Evolutionary conservation across 2,797 vertebrate species (phyloP).

Genomic region (Rhadinocentrus ornatus): DNA sequence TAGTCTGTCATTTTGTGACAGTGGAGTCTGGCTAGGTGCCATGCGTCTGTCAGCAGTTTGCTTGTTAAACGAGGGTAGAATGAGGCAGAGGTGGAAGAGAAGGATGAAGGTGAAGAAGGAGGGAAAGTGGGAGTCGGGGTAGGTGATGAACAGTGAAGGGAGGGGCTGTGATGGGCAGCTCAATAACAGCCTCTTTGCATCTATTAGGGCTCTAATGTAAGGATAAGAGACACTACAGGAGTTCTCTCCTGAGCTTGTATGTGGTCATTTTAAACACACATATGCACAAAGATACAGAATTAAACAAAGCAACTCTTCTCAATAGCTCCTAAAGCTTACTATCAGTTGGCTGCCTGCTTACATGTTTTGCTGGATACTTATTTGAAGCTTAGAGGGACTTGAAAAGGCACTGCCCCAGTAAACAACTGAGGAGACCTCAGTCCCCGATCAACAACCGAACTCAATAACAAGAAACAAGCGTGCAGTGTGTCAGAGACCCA

Average conservation of each 20-base stretch:
- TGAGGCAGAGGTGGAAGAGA: conserved; percentile 17
- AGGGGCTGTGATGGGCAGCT: conserved; percentile 62
- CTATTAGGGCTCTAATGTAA: conserved; percentile 62
- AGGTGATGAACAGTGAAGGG: not conserved
- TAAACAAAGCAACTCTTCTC: conserved; percentile 24
- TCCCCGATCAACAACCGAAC: conserved; percentile 60
- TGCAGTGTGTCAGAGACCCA: conserved; percentile 67
- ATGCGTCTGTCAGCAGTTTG: conserved; percentile 67
- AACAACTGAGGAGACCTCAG: conserved; percentile 56
- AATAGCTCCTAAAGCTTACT: conserved; percentile 58
- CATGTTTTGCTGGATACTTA: conserved; percentile 36
- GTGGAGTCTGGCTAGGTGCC: conserved; percentile 57
- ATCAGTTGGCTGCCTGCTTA: conserved; percentile 31
- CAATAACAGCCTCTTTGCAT: conserved; percentile 59
- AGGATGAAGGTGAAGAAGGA: conserved; percentile 12
- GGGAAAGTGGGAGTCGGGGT: not conserved
- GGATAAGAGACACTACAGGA: conserved; percentile 47
- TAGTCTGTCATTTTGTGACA: conserved; percentile 64
- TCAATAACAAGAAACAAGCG: conserved; percentile 67
- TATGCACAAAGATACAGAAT: conserved; percentile 25
- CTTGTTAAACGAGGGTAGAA: conserved; percentile 8
- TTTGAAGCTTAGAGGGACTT: conserved; percentile 56
- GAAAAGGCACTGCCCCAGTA: conserved; percentile 51
- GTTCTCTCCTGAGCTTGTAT: conserved; percentile 36
- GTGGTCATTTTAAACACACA: conserved; percentile 16